A percentile compares a stretch with the other conserved stretches of the same genome.
Conservation (phyloP, 2,888 invertebrate genomes). For the Trissonchulus latispiculum region DNA sequence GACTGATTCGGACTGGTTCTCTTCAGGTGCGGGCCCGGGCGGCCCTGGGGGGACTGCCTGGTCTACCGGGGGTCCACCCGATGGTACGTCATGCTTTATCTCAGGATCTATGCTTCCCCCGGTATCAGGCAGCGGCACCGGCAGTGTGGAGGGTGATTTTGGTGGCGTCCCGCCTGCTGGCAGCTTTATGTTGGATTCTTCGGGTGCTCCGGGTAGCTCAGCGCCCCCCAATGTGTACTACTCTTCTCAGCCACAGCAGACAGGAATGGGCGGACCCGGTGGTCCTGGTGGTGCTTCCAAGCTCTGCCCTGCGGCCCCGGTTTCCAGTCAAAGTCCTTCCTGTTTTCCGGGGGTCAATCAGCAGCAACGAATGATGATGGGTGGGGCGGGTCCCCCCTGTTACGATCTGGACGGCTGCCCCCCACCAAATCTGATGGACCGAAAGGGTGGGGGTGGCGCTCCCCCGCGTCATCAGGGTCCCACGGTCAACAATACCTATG, state of each 20-base stretch:
- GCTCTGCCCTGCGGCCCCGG: neutral
- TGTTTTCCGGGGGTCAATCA: neutral
- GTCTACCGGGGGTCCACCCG: neutral
- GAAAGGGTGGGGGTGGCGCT: neutral
- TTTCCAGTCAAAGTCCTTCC: neutral
- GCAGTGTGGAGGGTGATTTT: neutral
- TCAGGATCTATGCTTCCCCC: neutral
- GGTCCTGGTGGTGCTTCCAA: neutral
- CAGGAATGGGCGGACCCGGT: neutral
- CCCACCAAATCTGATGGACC: neutral
- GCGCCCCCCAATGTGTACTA: neutral
- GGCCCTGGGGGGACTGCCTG: neutral
- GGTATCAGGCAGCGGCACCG: neutral
- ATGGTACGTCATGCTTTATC: neutral
- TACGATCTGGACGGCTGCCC: neutral
- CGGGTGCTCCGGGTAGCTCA: neutral
- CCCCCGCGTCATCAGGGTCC: conserved; percentile 23
- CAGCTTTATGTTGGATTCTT: too few species aligned
- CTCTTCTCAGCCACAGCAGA: neutral
- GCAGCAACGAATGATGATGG: neutral
- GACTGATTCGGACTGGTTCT: neutral
- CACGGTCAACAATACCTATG: conserved; percentile 50
- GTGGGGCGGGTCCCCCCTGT: neutral
- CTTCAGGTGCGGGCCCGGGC: neutral
- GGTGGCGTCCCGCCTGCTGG: too few species aligned